Percentiles rank a stretch among this genome's conserved stretches.
Conservation (phyloP, 2,113 vertebrate species). For the Misgurnus mizolepis region DNA sequence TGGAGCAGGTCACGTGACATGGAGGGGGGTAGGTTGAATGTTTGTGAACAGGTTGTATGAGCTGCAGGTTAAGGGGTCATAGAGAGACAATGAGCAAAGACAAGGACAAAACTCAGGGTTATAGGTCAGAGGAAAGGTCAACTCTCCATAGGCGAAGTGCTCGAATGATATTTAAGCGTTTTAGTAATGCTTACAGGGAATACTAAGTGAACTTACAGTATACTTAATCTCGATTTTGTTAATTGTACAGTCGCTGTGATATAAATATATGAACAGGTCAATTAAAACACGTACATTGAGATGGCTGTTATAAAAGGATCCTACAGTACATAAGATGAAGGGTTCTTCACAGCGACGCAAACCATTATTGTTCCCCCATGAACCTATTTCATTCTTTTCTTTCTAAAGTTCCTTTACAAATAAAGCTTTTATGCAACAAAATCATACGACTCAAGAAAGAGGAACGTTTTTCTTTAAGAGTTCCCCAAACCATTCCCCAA, state of each 20-base stretch:
- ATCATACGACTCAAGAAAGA: no score
- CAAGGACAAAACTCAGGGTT: constrained; percentile 25
- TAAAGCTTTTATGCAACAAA: no score
- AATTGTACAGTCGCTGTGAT: no score
- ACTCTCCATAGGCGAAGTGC: neutral
- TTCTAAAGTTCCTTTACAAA: no score
- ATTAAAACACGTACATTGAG: no score
- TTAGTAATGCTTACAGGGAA: neutral
- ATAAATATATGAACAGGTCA: no score
- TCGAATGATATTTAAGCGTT: constrained; percentile 14
- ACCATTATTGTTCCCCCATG: no score
- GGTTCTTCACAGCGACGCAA: no score
- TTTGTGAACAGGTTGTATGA: constrained; percentile 33
- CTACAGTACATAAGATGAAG: no score
- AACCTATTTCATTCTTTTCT: no score
- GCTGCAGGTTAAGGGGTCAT: constrained; percentile 28
- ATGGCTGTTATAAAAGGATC: no score
- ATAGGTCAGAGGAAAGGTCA: constrained; percentile 22
- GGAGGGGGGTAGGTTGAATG: neutral
- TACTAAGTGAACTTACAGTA: neutral
- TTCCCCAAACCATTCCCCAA: neutral
- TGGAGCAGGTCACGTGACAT: constrained; percentile 33
- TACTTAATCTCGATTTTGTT: neutral
- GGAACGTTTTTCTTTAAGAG: no score
- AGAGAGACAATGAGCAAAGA: constrained; percentile 31